Conservation (phyloP, 2,113 vertebrate species). For the Toxostoma redivivum region DNA sequence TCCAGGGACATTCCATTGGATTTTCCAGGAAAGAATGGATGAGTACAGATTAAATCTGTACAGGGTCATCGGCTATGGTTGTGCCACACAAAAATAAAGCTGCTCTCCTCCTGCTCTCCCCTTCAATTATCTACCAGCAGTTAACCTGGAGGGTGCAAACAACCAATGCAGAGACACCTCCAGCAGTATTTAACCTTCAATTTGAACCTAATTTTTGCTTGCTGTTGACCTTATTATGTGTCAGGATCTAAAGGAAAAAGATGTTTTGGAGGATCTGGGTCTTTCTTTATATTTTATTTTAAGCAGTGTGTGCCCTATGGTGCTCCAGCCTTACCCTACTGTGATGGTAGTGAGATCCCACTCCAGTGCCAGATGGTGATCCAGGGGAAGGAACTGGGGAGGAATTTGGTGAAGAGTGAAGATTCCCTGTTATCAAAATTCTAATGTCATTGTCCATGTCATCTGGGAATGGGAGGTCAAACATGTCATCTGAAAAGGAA, state of each 20-base stretch:
- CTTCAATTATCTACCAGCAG: background rate
- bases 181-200: background rate
- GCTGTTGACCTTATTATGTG: background rate
- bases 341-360: conserved; percentile 90
- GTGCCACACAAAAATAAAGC: background rate
- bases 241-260: background rate
- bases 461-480: conserved; percentile 93
- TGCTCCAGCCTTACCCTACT: conserved; percentile 80
- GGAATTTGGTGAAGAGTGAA: conserved; percentile 92
- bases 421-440: conserved; percentile 95
- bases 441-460: conserved; percentile 98
- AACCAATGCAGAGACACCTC: background rate
- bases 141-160: background rate
- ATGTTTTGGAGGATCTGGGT: background rate
- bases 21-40: background rate
- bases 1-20: background rate
- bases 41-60: background rate
- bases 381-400: conserved; percentile 92
- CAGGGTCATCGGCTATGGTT: background rate
- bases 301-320: background rate
- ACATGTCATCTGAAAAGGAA: conserved; percentile 86
- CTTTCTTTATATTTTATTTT: background rate
- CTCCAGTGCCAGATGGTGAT: conserved; percentile 90
- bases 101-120: background rate
- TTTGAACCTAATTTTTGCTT: background rate